Evolutionary conservation across 2,113 vertebrate species (phyloP), one percentile per base, ranked within the genome.

Genomic region (Brachyistius frenatus): DNA sequence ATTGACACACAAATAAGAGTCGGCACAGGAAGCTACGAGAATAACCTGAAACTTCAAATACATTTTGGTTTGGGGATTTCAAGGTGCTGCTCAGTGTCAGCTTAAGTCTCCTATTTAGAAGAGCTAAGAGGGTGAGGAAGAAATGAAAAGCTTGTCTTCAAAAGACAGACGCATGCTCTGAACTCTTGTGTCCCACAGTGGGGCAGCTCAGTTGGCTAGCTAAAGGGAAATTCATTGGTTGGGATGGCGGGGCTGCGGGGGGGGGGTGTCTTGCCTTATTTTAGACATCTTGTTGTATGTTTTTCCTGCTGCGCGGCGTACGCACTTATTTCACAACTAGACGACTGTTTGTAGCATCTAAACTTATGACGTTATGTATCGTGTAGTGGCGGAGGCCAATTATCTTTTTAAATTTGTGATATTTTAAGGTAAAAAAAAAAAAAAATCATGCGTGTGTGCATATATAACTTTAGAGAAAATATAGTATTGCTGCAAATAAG

Each of bases 171-270:
- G 56, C 44, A 37, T 41, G 36, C 61, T 73, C 35, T 85, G 79
- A 81, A 81, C 85, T 80, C 47, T 58, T 63, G 60, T 16, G 39
- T 23, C 31, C 70, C 73, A 60, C 78, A 8, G 2, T 50, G 84
- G 75, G 47, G 3, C 49, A 11, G 50, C 68, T 83, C 60, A 44
- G 36, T 10, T 65, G 55, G 56, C 8, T 55, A 10, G 66, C 68
- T 68, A 4, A 73, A 60, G 36, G 56, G 30, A 14, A 68, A 56
- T 30, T 66, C 47, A 61, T 23, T 41, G 62, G 54, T 62, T 66
- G 2, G 72, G 6, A 49, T 36, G 44, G 23, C 11, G 39, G 13
- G 33, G 5, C 3, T 35, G 56, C n/a, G 7, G 8, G 0, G 1
- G 44, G 23, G 23, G 23, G 23, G 23, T 23, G 23, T 23, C 23